Evolutionary conservation across 2,797 vertebrate genomes (phyloP).

Genomic region (Arctocebus calabarensis): DNA sequence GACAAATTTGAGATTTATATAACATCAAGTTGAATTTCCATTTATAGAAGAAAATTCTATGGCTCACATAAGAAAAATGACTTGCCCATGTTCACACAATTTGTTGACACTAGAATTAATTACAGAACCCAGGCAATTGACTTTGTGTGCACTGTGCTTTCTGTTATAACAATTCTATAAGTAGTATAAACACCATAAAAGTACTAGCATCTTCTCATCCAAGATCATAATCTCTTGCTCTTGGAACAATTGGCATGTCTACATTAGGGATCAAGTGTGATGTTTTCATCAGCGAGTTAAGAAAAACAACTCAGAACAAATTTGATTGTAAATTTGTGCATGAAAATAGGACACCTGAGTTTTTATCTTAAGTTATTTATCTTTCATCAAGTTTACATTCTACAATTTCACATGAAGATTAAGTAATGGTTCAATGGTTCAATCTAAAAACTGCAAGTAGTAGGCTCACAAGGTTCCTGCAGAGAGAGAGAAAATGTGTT

Average conservation of each 20-base stretch:
- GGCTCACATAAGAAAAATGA: neutral
- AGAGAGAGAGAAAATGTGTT: neutral
- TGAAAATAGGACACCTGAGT: neutral
- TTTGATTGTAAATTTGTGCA: neutral
- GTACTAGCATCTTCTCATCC: neutral
- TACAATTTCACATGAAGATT: neutral
- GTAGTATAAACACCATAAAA: neutral
- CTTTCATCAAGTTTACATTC: neutral
- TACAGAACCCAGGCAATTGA: neutral
- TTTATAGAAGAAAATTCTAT: neutral
- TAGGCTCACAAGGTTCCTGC: neutral
- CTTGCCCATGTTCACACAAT: neutral
- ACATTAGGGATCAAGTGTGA: neutral
- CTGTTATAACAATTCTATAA: neutral
- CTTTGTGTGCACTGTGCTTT: neutral
- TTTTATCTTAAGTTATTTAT: neutral
- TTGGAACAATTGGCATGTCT: neutral
- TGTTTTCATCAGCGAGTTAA: constrained; percentile 21
- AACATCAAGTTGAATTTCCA: neutral
- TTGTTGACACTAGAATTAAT: neutral
- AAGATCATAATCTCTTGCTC: neutral
- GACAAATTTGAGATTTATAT: neutral
- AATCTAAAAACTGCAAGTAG: neutral
- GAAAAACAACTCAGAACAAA: neutral
- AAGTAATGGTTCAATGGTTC: neutral